Evolutionary conservation across 2,888 invertebrate genomes (phyloP), one percentile per base, ranked within the genome.

Genomic region (Phoenoteleia sp.): DNA sequence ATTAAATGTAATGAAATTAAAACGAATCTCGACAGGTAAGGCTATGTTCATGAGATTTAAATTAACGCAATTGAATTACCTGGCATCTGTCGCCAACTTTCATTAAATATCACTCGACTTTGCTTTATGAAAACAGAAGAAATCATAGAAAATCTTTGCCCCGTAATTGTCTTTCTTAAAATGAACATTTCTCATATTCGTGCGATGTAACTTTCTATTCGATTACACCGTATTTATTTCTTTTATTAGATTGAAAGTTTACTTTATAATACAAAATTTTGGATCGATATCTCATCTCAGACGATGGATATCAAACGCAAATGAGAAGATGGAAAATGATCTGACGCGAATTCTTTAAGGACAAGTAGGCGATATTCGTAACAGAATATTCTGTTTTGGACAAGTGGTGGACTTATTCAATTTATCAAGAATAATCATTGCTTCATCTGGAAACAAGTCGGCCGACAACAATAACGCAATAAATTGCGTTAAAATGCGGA

Each of bases 1-100:
- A 92, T 92, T 92, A 92, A 90, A 91, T 87, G 87, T 85, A 84
- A 87, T 75, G 86, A 86, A 88, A 86, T 84, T 82, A 87, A 85
- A 88, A 88, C 81, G 85, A 87, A 88, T 82, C 81, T 81, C 77
- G 82, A 62, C 86, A 88, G 86, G 87, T 87, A 87, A 87, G 81
- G 87, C 85, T 87, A 86, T 82, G 87, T 86, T 89, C 90, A 93
- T 92, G 90, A 90, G 90, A 92, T 92, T 93, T 92, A 91, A 93
- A 92, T 92, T 92, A 92, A 92, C 90, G 90, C 86, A 86, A 87
- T 86, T 85, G 88, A 86, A 82, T 74, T 66, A 71, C 86, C 77
- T 88, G 89, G 92, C 92, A 92, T 91, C 92, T 92, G 93, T 91
- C 92, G 91, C 91, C 89, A 88, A 87, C 89, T 91, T 90, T 91